A percentile compares a stretch with the other conserved stretches of the same genome.
phyloP scores from a whole-genome alignment of 2,888 invertebrate species.

The Sinopyrophorus schimmeli region DNA sequence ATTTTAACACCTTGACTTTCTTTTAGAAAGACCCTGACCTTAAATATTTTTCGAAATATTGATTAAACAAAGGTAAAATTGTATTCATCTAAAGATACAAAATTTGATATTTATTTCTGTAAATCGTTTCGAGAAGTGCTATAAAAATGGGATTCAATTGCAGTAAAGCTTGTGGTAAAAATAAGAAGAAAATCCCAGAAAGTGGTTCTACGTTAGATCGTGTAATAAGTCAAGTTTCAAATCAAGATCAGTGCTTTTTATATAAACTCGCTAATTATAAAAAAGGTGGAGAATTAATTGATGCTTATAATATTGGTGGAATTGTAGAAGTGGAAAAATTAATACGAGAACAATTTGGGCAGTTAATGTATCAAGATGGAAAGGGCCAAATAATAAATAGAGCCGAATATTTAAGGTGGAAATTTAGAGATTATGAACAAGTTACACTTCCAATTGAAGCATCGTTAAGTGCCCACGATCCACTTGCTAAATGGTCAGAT shows the following conservation, averaged over 20 bases:
- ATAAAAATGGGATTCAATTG: slow-evolving; percentile 55
- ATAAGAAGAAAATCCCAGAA: slow-evolving; percentile 56
- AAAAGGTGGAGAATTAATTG: slow-evolving; percentile 85
- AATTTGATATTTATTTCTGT: neutral
- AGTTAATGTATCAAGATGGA: slow-evolving; percentile 86
- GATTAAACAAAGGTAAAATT: too few species aligned
- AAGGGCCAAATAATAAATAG: slow-evolving; percentile 83
- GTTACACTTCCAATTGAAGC: slow-evolving; percentile 87
- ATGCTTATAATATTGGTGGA: slow-evolving; percentile 84
- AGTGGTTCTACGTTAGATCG: slow-evolving; percentile 84
- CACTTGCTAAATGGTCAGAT: slow-evolving; percentile 84
- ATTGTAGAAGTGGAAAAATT: slow-evolving; percentile 81
- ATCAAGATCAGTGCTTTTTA: slow-evolving; percentile 82
- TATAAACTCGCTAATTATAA: slow-evolving; percentile 90
- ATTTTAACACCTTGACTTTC: slow-evolving; percentile 30
- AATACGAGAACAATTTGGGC: slow-evolving; percentile 82
- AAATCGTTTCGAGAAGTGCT: too few species aligned
- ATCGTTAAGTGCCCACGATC: slow-evolving; percentile 81
- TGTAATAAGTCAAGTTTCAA: slow-evolving; percentile 86
- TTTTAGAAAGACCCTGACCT: slow-evolving; percentile 14
- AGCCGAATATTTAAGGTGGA: slow-evolving; percentile 88
- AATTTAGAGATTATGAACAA: slow-evolving; percentile 82
- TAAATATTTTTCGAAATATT: too few species aligned
- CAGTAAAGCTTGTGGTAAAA: slow-evolving; percentile 53
- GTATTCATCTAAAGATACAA: too few species aligned